Percentiles rank a stretch among this genome's conserved stretches.
Conservation (phyloP, 2,113 vertebrate species). For the Desmodus rotundus region DNA sequence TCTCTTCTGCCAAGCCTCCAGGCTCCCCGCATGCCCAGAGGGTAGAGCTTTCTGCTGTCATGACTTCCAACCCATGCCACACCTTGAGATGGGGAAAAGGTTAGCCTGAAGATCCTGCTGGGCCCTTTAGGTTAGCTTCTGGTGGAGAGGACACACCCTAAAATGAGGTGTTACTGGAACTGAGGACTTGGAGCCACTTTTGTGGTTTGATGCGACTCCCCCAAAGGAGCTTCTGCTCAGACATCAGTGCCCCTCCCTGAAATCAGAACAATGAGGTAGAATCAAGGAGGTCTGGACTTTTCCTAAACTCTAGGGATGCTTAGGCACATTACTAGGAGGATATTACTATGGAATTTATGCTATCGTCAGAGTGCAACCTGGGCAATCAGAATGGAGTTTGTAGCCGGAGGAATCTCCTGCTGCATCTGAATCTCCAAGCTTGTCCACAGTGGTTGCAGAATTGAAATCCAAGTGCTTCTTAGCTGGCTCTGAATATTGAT, state of each 20-base stretch:
- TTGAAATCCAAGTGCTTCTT: slow-evolving; percentile 18
- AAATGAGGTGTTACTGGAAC: neutral
- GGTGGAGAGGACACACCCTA: neutral
- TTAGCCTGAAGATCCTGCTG: neutral
- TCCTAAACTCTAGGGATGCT: neutral
- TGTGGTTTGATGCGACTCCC: neutral
- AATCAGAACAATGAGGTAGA: neutral
- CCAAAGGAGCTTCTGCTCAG: neutral
- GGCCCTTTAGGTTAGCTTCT: neutral
- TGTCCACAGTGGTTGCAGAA: neutral
- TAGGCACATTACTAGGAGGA: neutral
- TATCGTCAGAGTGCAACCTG: neutral
- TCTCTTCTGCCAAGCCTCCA: neutral
- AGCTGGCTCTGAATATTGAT: slow-evolving; percentile 28
- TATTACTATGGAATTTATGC: neutral
- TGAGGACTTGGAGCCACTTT: neutral
- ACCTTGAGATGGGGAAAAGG: neutral
- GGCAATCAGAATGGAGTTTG: no score
- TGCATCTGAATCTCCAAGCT: neutral
- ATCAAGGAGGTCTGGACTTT: neutral
- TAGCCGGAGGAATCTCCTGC: neutral
- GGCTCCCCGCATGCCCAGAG: neutral
- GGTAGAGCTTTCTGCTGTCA: neutral
- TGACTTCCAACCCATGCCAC: neutral
- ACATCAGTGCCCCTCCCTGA: neutral